Conservation (phyloP, 1,140 invertebrate species). For the Orchestia grillus region DNA sequence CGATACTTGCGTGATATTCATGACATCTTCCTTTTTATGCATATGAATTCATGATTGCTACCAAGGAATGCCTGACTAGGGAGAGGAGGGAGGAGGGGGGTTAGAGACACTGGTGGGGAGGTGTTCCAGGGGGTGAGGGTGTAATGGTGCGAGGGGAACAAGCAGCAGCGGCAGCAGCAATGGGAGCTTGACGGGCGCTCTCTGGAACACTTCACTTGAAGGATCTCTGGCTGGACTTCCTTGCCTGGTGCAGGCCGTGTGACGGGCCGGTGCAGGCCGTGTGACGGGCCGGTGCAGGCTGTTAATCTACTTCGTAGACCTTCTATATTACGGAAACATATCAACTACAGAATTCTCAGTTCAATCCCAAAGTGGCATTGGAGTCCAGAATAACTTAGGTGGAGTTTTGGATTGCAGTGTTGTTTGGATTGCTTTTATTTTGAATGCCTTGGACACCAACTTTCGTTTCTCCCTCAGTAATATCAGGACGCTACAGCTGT, state of each 20-base stretch:
- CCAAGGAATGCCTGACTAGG: neutral
- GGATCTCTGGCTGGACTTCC: neutral
- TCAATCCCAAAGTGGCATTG: neutral
- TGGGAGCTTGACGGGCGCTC: slow-evolving; percentile 31
- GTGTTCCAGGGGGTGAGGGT: neutral
- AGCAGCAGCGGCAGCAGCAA: slow-evolving; percentile 21
- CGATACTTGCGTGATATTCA: neutral
- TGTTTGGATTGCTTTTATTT: no score
- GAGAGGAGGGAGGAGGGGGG: no score
- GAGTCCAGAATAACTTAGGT: neutral
- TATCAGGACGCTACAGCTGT: no score
- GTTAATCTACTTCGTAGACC: neutral
- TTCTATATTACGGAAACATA: neutral
- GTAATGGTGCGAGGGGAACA: neutral
- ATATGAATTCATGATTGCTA: neutral
- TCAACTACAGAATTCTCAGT: neutral
- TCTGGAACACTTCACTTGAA: slow-evolving; percentile 37
- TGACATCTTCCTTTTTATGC: neutral
- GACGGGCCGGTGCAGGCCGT: slow-evolving; percentile 42
- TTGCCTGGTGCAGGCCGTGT: neutral
- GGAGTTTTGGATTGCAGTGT: no score
- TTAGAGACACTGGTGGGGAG: neutral
- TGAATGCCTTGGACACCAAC: no score
- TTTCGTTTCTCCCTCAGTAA: no score
- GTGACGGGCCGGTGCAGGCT: neutral